Conservation (phyloP, 1,140 invertebrate genomes). For the Euura lappo region DNA sequence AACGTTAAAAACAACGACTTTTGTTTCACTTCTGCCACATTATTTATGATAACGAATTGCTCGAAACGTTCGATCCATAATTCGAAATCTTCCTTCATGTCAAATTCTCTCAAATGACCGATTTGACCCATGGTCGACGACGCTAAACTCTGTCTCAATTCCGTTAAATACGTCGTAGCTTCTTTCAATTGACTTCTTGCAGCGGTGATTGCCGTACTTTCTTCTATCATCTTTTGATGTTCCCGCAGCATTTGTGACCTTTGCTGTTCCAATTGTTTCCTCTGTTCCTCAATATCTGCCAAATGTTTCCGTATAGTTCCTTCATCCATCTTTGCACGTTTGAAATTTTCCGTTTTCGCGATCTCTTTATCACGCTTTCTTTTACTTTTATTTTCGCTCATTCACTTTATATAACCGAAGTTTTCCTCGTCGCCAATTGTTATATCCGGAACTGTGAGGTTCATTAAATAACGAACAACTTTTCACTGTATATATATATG, state of each 20-base stretch:
- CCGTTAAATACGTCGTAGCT: too few relatives aligned
- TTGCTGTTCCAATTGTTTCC: conserved; percentile 8
- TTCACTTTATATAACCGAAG: too few relatives aligned
- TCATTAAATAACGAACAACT: too few relatives aligned
- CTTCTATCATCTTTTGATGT: not conserved
- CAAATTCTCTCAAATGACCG: conserved; percentile 7
- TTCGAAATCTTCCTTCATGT: conserved; percentile 6
- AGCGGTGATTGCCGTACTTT: not conserved
- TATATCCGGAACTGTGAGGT: too few relatives aligned
- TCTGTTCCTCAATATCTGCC: not conserved
- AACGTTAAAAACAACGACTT: conserved; percentile 34
- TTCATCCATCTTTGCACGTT: not conserved
- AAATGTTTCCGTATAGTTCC: not conserved
- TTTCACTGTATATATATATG: too few relatives aligned
- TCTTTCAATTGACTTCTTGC: not conserved
- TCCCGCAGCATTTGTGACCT: not conserved
- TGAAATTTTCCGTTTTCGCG: not conserved
- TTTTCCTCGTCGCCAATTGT: too few relatives aligned
- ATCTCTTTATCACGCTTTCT: too few relatives aligned
- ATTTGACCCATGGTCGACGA: not conserved
- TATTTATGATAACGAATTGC: conserved; percentile 34
- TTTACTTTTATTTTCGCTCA: too few relatives aligned
- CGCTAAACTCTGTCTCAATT: not conserved
- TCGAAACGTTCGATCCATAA: conserved; percentile 25
- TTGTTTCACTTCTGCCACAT: conserved; percentile 21